Base-by-base conservation (phyloP, 92 coral and sea anemone genomes). In the Micromussa lordhowensis region DNA sequence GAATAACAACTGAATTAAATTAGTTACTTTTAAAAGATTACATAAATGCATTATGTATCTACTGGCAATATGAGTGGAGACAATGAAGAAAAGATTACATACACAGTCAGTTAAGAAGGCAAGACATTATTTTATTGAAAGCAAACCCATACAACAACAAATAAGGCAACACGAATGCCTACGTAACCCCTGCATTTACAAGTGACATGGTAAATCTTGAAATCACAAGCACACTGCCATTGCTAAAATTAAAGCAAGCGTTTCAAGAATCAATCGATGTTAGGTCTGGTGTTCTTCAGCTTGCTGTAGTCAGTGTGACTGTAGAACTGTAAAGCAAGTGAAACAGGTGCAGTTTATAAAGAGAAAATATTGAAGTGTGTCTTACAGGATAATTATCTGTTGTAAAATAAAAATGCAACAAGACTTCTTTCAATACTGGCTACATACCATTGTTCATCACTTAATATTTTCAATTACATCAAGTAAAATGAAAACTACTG, bases 231-330 rank as follows among this genome's bases (percentile, higher is more conserved):
- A 66, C 64, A 54, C 32, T 31, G 68, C 51, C 48, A 29, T 12
- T 72, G n/a, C 44, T 34, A 9, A 8, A 6, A 59, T 59, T 21
- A 59, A 61, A 61, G 14, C 30, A 2, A 59, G 66, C 66, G 5
- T 61, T 61, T 61, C 68, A 61, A 24, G 68, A 61, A 61, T 73
- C 21, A 73, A 29, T 73, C 78, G 36, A 82, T 85, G 49, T 81
- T 54, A 40, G 96, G 96, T 32, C 90, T 85, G 55, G 75, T 68
- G 24, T 91, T 51, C 68, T 79, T 78, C 21, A 94, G 64, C 68
- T 86, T 90, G 75, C 86, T 84, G 86, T 90, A 92, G 82, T 95
- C 98, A 77, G 86, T 81, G 19, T 87, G 85, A 38, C 91, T 68
- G 81, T 90, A 95, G 29, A 95, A 93, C 98, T 95, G 88, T 18